phyloP scores from a whole-genome alignment of 2,797 vertebrate species.

The Odontamblyopus lacepedii region DNA sequence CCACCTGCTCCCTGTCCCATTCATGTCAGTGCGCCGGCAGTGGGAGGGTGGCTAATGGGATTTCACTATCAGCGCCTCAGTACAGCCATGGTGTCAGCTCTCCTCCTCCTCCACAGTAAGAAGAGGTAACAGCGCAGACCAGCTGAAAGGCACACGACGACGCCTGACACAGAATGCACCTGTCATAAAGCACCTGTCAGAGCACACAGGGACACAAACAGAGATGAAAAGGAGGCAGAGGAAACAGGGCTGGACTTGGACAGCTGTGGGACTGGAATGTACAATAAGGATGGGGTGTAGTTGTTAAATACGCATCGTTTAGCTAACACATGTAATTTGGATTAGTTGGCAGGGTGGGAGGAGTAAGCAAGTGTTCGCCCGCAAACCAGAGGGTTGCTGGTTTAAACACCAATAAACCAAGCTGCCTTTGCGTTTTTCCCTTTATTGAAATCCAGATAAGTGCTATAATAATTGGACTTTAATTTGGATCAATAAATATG shows the following conservation, averaged over 20 bases:
- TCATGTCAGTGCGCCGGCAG: slow-evolving; percentile 63
- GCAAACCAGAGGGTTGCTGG: background rate
- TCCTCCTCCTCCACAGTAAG: slow-evolving; percentile 58
- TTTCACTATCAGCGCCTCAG: slow-evolving; percentile 73
- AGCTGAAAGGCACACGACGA: slow-evolving; percentile 41
- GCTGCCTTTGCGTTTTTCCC: background rate
- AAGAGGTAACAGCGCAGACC: slow-evolving; percentile 37
- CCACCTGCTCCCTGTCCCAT: slow-evolving; percentile 70
- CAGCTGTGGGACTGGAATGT: background rate
- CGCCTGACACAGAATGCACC: slow-evolving; percentile 15
- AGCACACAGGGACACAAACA: slow-evolving; percentile 29
- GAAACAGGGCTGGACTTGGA: slow-evolving; percentile 3
- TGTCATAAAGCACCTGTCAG: slow-evolving; percentile 35
- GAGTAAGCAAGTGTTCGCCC: background rate
- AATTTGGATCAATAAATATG: no score
- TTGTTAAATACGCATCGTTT: background rate
- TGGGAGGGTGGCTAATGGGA: slow-evolving; percentile 77
- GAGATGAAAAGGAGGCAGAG: slow-evolving; percentile 31
- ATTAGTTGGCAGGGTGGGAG: background rate
- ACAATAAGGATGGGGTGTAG: background rate
- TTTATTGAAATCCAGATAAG: background rate
- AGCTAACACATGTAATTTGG: background rate
- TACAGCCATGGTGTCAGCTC: slow-evolving; percentile 66
- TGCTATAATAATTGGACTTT: background rate
- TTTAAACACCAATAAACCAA: background rate